Base-by-base conservation (phyloP, 2,888 invertebrate genomes). In the Deroplatys truncata region DNA sequence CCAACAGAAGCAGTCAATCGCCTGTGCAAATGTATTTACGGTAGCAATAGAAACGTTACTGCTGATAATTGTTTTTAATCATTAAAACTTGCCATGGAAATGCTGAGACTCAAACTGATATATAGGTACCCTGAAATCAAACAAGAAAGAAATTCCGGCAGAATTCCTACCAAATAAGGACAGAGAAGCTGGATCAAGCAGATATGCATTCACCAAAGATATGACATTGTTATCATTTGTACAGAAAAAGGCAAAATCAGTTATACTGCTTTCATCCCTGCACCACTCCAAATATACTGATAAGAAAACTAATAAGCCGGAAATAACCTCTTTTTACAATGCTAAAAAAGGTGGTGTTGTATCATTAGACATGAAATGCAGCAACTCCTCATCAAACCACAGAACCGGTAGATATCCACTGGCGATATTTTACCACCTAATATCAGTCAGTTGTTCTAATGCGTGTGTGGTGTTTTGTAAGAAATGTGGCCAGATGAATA, bases 321-420 rank as follows among this genome's bases (percentile, higher is more conserved):
- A 92, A 90, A 92, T 92, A 29, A 92, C 92, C 28, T 84, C 88
- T 20, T 92, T 90, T 85, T 92, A 92, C 88, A 92, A 92, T 90
- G 89, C 88, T 31, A 92, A 91, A 56, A 92, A 92, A 91, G 91
- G 90, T 85, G 91, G 91, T 35, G 91, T 91, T 28, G 91, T 91
- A 88, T 86, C 90, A 35, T 72, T 92, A 28, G 92, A 92, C 87
- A 82, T 91, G 89, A 92, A 91, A 89, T 92, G 91, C 91, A 91
- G 91, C 83, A 91, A 84, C 88, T 92, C 91, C 89, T 90, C 91
- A 31, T 89, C 90, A 56, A 90, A 89, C 88, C 90, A 92, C 29
- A 84, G 91, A 90, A 91, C 91, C 84, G 90, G 91, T 89, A 85
- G 92, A 31, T 92, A 92, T 91, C 92, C 91, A 82, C 82, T 92